phyloP scores from a whole-genome alignment of 1,140 invertebrate species.

The Caligus rogercresseyi region DNA sequence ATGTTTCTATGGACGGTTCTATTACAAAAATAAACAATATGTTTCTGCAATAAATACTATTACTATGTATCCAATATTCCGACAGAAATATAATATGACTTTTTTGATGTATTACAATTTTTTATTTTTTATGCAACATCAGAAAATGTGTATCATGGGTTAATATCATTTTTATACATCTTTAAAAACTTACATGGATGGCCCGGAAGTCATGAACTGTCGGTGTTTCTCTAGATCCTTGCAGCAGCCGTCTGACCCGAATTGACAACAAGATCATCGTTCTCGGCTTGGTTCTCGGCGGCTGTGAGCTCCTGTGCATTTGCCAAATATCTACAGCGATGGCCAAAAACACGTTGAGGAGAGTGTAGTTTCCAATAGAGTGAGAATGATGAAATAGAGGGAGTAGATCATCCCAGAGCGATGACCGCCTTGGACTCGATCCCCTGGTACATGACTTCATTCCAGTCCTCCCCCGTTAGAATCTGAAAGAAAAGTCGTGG shows the following conservation, averaged over 20 bases:
- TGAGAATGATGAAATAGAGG: conserved; percentile 95
- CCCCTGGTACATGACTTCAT: conserved; percentile 99
- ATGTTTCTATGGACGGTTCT: too few species aligned
- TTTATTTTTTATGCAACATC: too few species aligned
- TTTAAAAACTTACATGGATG: neutral
- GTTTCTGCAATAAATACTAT: too few species aligned
- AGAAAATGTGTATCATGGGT: too few species aligned
- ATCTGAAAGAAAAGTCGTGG: conserved; percentile 51
- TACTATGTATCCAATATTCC: too few species aligned
- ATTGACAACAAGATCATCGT: conserved; percentile 7
- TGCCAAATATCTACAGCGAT: conserved; percentile 99
- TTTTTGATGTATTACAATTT: too few species aligned
- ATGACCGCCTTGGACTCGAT: conserved; percentile 82
- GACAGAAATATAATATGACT: too few species aligned
- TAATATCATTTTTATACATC: too few species aligned
- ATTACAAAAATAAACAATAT: too few species aligned
- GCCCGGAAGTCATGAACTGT: conserved; percentile 4
- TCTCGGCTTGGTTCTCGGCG: conserved; percentile 75
- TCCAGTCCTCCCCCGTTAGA: conserved; percentile 99
- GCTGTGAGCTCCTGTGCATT: conserved; percentile 99
- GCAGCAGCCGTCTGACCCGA: neutral
- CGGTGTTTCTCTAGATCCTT: conserved; percentile 4
- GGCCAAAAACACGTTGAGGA: conserved; percentile 99
- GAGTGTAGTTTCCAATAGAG: conserved; percentile 98
- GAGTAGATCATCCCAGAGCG: conserved; percentile 86